A percentile compares a stretch with the other conserved stretches of the same genome.
These are phyloP conservation scores for Neotoxoptera formosana DNA, from an alignment of 1,140 invertebrate genomes.

Conservation along the genomic window DNA sequence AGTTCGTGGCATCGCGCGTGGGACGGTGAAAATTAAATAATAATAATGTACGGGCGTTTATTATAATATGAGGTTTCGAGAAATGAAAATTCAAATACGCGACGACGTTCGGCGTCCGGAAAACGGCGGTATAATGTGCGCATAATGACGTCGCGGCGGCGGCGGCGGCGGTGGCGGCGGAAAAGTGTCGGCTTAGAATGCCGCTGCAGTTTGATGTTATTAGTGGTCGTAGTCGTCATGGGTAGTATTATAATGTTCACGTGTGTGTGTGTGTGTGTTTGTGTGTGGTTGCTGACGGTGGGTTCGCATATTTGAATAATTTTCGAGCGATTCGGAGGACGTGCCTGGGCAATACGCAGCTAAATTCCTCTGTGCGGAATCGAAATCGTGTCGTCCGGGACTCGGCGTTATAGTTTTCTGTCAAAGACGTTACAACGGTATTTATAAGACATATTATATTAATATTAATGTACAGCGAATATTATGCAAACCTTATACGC, in stretches of 20 bases:
- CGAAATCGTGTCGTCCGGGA: background rate
- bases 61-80: background rate
- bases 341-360: background rate
- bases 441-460: background rate
- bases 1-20: background rate
- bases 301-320: slow-evolving; percentile 45
- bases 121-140: background rate
- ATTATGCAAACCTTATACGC: background rate
- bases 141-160: background rate
- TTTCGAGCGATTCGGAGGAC: background rate
- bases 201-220: background rate
- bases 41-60: background rate
- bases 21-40: background rate
- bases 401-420: background rate
- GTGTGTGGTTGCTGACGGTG: background rate
- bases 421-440: background rate
- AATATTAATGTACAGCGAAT: background rate
- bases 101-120: background rate
- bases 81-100: background rate
- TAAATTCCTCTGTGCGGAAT: background rate
- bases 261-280: background rate
- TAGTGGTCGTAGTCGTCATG: background rate
- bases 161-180: background rate
- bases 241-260: background rate
- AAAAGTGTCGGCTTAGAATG: background rate